A percentile compares a stretch with the other conserved stretches of the same genome.
These are phyloP conservation scores for Malthinus flaveolus DNA, from an alignment of 2,888 invertebrate genomes.

Conservation along the genomic window DNA sequence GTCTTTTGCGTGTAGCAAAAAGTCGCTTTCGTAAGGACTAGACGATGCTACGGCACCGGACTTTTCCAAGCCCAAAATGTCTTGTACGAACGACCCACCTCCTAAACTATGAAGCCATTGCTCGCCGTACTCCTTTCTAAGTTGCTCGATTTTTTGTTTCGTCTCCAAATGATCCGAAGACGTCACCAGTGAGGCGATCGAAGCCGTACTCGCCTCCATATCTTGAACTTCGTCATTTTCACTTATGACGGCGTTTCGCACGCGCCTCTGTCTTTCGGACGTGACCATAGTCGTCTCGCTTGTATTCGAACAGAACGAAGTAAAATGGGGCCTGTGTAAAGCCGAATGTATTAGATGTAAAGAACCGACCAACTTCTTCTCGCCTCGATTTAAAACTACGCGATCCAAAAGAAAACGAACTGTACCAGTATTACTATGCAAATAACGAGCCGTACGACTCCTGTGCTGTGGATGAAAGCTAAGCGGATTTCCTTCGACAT, in stretches of 20 bases:
- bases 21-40: slow-evolving; percentile 38
- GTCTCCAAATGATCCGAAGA: slow-evolving; percentile 60
- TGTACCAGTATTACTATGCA: slow-evolving; percentile 59
- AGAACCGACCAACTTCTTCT: slow-evolving; percentile 40
- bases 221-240: slow-evolving; percentile 33
- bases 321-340: slow-evolving; percentile 29
- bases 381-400: slow-evolving; percentile 57
- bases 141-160: slow-evolving; percentile 61
- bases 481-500: slow-evolving; percentile 65
- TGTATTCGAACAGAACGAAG: slow-evolving; percentile 33
- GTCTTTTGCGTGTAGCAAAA: slow-evolving; percentile 32
- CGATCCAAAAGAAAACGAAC: slow-evolving; percentile 61
- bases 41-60: slow-evolving; percentile 35
- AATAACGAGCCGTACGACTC: slow-evolving; percentile 57
- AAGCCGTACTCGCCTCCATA: slow-evolving; percentile 29
- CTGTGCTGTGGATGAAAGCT: slow-evolving; percentile 65
- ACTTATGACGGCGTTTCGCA: slow-evolving; percentile 37
- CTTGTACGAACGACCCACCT: slow-evolving; percentile 59
- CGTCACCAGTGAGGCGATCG: slow-evolving; percentile 22
- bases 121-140: slow-evolving; percentile 62
- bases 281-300: slow-evolving; percentile 35
- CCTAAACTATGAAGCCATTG: slow-evolving; percentile 60
- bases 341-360: slow-evolving; percentile 14
- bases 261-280: slow-evolving; percentile 33
- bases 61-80: slow-evolving; percentile 59